phyloP scores from a whole-genome alignment of 2,113 vertebrate species.

The Dolichallabes microphthalmus region DNA sequence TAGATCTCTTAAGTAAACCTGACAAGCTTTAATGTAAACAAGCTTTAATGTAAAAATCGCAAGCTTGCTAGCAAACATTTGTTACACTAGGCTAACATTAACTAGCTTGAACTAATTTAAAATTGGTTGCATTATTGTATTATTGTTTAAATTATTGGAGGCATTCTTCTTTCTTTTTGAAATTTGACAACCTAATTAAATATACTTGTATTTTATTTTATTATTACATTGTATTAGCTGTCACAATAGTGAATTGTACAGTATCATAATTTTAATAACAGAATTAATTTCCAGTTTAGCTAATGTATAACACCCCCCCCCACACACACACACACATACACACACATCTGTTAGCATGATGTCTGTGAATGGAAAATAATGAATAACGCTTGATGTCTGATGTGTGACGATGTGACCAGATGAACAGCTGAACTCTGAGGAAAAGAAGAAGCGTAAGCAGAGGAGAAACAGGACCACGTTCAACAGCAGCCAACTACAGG shows the following conservation, averaged over 20 bases:
- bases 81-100: not conserved
- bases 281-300: not conserved
- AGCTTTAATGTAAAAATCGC: not conserved
- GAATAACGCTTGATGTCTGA: not conserved
- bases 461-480: constrained; percentile 95
- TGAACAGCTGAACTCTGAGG: constrained; percentile 92
- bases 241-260: not conserved
- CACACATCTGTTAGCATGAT: not conserved
- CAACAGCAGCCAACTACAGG: constrained; percentile 97
- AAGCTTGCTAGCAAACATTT: not conserved
- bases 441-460: constrained; percentile 98
- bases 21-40: not conserved
- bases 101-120: not conserved
- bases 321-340: too few relatives aligned
- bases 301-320: not conserved
- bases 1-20: not conserved
- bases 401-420: constrained; percentile 61
- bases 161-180: not conserved
- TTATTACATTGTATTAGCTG: not conserved
- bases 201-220: too few relatives aligned
- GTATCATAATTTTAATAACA: not conserved
- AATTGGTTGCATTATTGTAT: not conserved
- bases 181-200: not conserved
- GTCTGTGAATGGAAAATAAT: not conserved
- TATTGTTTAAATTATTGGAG: not conserved